phyloP scores from a whole-genome alignment of 2,113 vertebrate genomes.

The Carollia perspicillata region DNA sequence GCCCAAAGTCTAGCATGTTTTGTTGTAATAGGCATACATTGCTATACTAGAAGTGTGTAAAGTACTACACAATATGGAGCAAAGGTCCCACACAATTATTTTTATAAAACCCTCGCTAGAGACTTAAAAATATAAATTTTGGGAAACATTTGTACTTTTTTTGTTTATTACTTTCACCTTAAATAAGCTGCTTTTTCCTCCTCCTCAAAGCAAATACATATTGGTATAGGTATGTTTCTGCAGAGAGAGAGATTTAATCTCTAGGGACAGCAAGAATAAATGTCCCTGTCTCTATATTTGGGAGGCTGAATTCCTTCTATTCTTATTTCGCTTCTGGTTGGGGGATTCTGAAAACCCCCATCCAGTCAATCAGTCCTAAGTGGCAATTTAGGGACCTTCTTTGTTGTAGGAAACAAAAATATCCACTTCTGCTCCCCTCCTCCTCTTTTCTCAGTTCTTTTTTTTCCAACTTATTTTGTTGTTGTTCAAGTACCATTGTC shows the following conservation, averaged over 20 bases:
- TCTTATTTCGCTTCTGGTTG: not conserved
- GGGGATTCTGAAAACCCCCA: not conserved
- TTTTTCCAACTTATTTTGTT: too few relatives aligned
- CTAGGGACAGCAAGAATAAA: not conserved
- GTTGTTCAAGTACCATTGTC: too few relatives aligned
- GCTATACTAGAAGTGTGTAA: fast-evolving
- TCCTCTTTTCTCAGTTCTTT: not conserved
- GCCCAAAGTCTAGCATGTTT: not conserved
- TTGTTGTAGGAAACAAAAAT: not conserved
- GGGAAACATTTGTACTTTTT: not conserved
- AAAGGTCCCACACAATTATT: not conserved
- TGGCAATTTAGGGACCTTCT: not conserved
- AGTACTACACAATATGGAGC: not conserved
- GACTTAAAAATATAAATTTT: not conserved
- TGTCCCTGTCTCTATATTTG: not conserved
- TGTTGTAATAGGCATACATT: not conserved
- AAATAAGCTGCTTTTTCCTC: not conserved
- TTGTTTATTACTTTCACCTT: not conserved
- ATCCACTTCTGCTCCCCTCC: not conserved
- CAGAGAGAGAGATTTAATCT: not conserved
- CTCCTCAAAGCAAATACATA: not conserved
- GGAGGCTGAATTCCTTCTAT: not conserved
- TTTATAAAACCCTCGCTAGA: not conserved
- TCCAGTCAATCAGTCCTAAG: not conserved
- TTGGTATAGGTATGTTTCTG: not conserved